phyloP scores from a whole-genome alignment of 2,113 vertebrate genomes.

The Heterotilapia buettikoferi region DNA sequence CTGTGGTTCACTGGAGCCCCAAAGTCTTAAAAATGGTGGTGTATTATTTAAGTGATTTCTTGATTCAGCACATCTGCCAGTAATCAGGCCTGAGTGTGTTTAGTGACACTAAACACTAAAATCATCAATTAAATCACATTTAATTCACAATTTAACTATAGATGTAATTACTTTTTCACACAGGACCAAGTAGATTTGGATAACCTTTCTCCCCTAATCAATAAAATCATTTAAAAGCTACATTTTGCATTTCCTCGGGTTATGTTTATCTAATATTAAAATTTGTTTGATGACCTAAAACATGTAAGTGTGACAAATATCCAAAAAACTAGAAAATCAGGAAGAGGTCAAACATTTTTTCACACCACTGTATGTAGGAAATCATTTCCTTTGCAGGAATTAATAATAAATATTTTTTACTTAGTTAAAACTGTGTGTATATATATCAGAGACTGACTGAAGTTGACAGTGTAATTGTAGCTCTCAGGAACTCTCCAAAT shows the following conservation, averaged over 20 bases:
- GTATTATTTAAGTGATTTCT: background rate
- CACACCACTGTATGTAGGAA: background rate
- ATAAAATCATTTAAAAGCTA: background rate
- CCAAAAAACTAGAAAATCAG: background rate
- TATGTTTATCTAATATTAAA: background rate
- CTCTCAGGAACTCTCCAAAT: background rate
- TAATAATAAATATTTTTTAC: constrained; percentile 6
- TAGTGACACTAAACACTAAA: background rate
- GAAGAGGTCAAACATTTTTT: background rate
- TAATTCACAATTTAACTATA: background rate
- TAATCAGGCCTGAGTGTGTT: background rate
- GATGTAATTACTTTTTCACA: background rate
- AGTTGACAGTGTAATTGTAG: constrained; percentile 39
- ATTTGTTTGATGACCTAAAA: background rate
- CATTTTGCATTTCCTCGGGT: background rate
- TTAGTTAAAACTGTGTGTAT: background rate
- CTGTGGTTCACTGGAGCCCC: background rate
- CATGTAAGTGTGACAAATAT: background rate
- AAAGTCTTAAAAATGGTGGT: background rate
- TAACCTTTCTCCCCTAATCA: background rate
- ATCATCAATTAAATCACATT: background rate
- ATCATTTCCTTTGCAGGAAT: constrained; percentile 18
- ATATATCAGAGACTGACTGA: background rate
- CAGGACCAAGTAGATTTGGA: background rate
- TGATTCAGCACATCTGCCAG: background rate